Evolutionary conservation across 2,797 vertebrate genomes (phyloP).

Genomic region (Mustela erminea): DNA sequence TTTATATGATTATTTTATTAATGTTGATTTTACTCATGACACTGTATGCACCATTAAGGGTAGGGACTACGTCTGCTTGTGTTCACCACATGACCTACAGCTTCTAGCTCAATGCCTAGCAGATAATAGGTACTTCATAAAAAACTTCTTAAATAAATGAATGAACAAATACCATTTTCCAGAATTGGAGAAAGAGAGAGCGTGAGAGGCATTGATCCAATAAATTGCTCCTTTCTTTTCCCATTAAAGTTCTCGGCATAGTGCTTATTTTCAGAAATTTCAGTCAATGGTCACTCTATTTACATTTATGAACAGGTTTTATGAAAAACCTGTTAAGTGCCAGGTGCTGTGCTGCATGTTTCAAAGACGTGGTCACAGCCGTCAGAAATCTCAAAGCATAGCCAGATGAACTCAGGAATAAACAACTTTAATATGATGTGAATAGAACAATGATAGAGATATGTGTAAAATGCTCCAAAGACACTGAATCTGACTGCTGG

Average conservation of each 20-base stretch:
- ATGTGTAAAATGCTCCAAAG: neutral
- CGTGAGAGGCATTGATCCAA: neutral
- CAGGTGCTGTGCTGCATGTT: neutral
- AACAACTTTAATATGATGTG: neutral
- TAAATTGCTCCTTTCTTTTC: neutral
- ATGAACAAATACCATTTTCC: neutral
- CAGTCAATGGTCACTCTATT: neutral
- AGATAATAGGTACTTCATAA: neutral
- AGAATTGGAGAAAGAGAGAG: neutral
- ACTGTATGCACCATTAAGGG: neutral
- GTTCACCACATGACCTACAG: neutral
- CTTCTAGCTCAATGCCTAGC: neutral
- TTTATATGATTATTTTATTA: neutral
- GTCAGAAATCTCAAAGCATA: neutral
- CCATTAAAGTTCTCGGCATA: neutral
- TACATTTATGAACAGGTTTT: neutral
- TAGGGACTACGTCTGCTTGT: neutral
- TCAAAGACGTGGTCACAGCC: neutral
- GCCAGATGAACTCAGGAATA: neutral
- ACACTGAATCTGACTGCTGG: neutral
- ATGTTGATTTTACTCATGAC: neutral
- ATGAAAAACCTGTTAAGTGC: neutral
- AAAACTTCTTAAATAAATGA: constrained; percentile 12
- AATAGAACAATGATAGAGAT: neutral
- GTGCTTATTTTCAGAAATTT: constrained; percentile 14